Conservation (phyloP, 2,113 vertebrate genomes). For the Sapajus apella region DNA sequence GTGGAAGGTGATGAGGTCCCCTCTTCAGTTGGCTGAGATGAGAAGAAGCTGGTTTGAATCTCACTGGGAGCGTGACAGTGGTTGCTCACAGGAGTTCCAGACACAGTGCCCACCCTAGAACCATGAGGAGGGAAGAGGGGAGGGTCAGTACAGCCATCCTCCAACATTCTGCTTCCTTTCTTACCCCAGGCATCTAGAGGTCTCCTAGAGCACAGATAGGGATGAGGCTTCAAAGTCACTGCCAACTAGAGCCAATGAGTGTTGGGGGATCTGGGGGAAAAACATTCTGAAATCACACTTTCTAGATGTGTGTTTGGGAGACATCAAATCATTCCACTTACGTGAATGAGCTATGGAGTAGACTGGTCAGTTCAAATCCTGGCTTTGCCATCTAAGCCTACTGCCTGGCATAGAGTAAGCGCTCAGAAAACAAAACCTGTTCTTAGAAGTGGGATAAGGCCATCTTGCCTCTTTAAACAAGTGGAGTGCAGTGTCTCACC, state of each 20-base stretch:
- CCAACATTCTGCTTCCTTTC: not conserved
- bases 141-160: not conserved
- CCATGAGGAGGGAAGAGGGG: rapidly evolving
- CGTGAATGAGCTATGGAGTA: not conserved
- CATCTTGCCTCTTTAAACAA: not conserved
- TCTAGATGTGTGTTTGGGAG: not conserved
- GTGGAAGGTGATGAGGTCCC: not conserved
- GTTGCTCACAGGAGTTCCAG: not conserved
- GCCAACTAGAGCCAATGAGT: not conserved
- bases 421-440: not conserved
- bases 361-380: not conserved
- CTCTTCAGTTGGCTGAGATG: not conserved
- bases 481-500: not conserved
- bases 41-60: not conserved
- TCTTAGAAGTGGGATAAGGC: not conserved
- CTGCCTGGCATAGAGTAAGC: not conserved
- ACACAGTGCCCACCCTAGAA: too few species aligned
- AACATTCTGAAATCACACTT: not conserved
- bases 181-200: not conserved
- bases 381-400: not conserved
- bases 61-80: too few species aligned
- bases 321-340: not conserved
- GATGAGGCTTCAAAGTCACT: not conserved
- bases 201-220: not conserved
- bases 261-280: not conserved